phyloP scores from a whole-genome alignment of 2,888 invertebrate species.

The Drosophila mettleri region DNA sequence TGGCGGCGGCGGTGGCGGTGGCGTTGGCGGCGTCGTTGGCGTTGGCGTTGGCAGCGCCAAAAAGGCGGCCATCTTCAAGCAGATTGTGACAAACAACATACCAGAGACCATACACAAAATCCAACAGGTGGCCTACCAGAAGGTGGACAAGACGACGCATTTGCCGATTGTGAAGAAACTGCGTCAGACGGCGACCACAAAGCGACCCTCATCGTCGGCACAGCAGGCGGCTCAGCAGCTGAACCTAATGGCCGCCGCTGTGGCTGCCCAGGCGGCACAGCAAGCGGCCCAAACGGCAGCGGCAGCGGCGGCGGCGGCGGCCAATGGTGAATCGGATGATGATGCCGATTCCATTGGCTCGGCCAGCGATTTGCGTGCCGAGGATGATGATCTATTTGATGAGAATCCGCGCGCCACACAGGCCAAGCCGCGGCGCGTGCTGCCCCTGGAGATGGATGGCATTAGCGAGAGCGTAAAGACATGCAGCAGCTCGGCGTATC shows the following conservation, averaged over 20 bases:
- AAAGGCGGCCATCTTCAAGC: slow-evolving; percentile 84
- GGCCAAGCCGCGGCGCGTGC: slow-evolving; percentile 80
- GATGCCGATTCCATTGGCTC: slow-evolving; percentile 90
- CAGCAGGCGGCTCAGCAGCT: slow-evolving; percentile 80
- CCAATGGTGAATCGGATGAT: slow-evolving; percentile 82
- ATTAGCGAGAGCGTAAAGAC: slow-evolving; percentile 88
- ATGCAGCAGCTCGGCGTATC: slow-evolving; percentile 89
- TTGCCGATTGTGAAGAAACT: slow-evolving; percentile 85
- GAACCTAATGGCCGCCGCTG: slow-evolving; percentile 73
- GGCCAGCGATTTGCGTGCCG: slow-evolving; percentile 89
- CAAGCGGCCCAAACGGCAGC: slow-evolving; percentile 31
- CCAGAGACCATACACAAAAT: slow-evolving; percentile 86
- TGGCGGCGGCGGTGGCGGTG: slow-evolving; percentile 18
- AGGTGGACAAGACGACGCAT: slow-evolving; percentile 85
- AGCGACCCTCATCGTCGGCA: slow-evolving; percentile 79
- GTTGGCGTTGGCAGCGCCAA: slow-evolving; percentile 54
- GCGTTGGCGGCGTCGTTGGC: slow-evolving; percentile 48
- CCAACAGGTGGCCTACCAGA: slow-evolving; percentile 86
- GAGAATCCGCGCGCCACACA: slow-evolving; percentile 83
- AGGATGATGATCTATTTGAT: slow-evolving; percentile 85
- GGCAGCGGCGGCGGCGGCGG: slow-evolving; percentile 41
- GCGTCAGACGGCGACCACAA: slow-evolving; percentile 84
- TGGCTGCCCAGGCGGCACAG: slow-evolving; percentile 68
- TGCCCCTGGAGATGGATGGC: slow-evolving; percentile 85
- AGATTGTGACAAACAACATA: slow-evolving; percentile 86